A percentile compares a stretch with the other conserved stretches of the same genome.
These are phyloP conservation scores for Brachionus asplanchnoidis DNA, from an alignment of 1,140 invertebrate species.

Conservation along the genomic window DNA sequence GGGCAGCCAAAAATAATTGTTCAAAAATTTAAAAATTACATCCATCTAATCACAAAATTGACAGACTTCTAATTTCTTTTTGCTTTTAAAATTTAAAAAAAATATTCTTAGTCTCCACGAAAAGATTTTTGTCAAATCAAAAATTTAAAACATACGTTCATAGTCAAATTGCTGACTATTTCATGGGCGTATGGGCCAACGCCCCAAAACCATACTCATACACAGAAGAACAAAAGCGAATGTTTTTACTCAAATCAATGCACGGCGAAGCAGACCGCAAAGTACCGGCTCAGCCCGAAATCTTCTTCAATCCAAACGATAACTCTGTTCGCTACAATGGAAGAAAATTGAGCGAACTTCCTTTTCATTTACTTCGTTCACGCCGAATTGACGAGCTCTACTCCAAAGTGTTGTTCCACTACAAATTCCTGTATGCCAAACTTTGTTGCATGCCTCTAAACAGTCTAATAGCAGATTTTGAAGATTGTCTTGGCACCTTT, in stretches of 20 bases:
- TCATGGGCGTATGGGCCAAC: slow-evolving; percentile 86
- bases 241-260: slow-evolving; percentile 64
- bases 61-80: too few relatives aligned
- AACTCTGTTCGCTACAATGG: slow-evolving; percentile 63
- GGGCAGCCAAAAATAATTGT: too few relatives aligned
- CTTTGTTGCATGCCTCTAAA: slow-evolving; percentile 87
- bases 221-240: slow-evolving; percentile 79
- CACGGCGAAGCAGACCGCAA: slow-evolving; percentile 90
- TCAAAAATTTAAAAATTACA: too few relatives aligned
- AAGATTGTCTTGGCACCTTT: slow-evolving; percentile 80
- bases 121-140: slow-evolving; percentile 93
- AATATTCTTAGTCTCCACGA: slow-evolving; percentile 62
- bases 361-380: slow-evolving; percentile 84
- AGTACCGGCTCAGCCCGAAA: slow-evolving; percentile 88
- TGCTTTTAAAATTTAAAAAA: background rate
- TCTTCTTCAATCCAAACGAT: slow-evolving; percentile 80
- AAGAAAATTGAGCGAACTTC: slow-evolving; percentile 68
- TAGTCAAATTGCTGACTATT: slow-evolving; percentile 94
- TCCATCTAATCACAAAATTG: too few relatives aligned
- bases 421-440: slow-evolving; percentile 93
- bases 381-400: slow-evolving; percentile 86
- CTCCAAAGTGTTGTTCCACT: slow-evolving; percentile 89
- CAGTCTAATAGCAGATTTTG: slow-evolving; percentile 84
- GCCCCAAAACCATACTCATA: slow-evolving; percentile 90
- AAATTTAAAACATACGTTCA: slow-evolving; percentile 93